Evolutionary conservation across 2,888 invertebrate species (phyloP).

Genomic region (Mycogona germanica): DNA sequence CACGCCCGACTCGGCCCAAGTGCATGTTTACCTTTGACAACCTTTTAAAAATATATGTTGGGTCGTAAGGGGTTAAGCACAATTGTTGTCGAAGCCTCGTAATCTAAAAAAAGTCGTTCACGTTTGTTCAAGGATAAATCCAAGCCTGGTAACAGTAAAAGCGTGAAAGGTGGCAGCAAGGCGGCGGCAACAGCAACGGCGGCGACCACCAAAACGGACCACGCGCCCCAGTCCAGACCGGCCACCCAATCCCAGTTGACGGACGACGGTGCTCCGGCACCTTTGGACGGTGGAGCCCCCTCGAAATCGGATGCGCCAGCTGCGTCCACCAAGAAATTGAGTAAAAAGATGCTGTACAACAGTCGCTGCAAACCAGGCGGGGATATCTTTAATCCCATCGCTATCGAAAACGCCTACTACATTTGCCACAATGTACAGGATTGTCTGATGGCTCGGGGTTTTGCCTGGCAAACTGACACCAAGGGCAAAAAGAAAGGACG

Average conservation of each 20-base stretch:
- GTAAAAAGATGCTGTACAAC: conserved; percentile 6
- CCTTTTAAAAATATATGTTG: too few species aligned
- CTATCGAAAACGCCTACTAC: conserved; percentile 89
- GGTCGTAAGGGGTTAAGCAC: too few species aligned
- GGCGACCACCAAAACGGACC: background rate
- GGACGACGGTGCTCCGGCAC: too few species aligned
- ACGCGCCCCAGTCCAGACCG: too few species aligned
- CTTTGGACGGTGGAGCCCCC: background rate
- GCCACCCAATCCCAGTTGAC: too few species aligned
- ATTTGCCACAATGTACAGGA: conserved; percentile 89
- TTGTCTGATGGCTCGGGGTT: conserved; percentile 69
- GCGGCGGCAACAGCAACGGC: background rate
- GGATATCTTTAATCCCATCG: conserved; percentile 75
- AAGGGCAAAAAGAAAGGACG: conserved; percentile 36
- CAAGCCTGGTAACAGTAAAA: too few species aligned
- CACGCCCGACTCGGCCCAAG: too few species aligned
- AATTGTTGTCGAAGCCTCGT: too few species aligned
- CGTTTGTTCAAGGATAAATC: too few species aligned
- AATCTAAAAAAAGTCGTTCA: too few species aligned
- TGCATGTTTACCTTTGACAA: too few species aligned
- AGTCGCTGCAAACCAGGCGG: conserved; percentile 14
- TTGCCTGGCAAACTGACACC: conserved; percentile 74
- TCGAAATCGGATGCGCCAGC: background rate
- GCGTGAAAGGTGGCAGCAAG: too few species aligned
- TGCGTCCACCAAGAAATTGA: background rate